Base-by-base conservation (phyloP, 2,888 invertebrate genomes). In the Brenthis daphne region DNA sequence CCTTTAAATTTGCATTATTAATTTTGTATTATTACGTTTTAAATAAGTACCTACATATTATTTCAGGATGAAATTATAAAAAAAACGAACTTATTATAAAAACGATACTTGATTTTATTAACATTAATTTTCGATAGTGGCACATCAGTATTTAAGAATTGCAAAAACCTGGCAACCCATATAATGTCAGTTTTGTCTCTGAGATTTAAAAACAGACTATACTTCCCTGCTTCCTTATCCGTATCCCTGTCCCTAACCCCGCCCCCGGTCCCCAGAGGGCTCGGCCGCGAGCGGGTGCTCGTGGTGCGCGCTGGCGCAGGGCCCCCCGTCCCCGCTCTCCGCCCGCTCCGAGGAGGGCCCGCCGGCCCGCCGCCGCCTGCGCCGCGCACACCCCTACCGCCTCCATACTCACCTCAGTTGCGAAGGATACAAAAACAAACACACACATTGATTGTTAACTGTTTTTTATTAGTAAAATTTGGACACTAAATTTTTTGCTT, bases 251-350 rank as follows among this genome's bases (percentile, higher is more conserved):
- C 57, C 69, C 37, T 37, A 37, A 53, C 37, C 66, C 65, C 58
- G 69, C 72, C 69, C 60, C 67, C 73, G 71, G 73, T 76, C 78
- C 75, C 71, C 86, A 90, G 90, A 89, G 79, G 85, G 81, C 63
- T 87, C 90, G 75, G 87, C 88, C 70, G 83, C 77, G 77, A 81
- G 82, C 75, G 81, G 78, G 56, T 84, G 85, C 77, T 88, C 89
- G 77, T 82, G 82, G 82, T 89, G 88, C 82, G 87, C 83, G 63
- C 76, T 80, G 74, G 77, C 72, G 64, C 80, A 75, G 70, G 78
- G 65, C 69, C 73, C 71, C 68, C 67, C 72, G 71, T 66, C 73
- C 71, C 64, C 76, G 77, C 71, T 75, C 75, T 73, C 77, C 75
- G 74, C 78, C 77, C 72, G 74, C 77, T 65, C 77, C 74, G 74